A percentile compares a stretch with the other conserved stretches of the same genome.
Evolutionary conservation across 2,888 invertebrate genomes (phyloP).

Genomic region (Rhorus exstirpatorius): DNA sequence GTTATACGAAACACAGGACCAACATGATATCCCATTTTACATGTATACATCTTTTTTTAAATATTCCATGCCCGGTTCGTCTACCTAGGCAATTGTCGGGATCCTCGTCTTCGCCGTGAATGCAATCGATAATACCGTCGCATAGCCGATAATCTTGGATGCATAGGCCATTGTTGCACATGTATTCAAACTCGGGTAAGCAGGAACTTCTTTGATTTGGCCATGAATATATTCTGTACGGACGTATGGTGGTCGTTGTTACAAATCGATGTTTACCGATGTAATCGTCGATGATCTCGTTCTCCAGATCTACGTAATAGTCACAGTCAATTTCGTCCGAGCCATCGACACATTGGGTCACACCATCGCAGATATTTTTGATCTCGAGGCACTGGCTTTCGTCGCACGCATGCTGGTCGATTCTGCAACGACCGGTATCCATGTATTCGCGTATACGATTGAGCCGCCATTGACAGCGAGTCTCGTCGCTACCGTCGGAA

Average conservation of each 20-base stretch:
- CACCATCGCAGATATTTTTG: slow-evolving; percentile 84
- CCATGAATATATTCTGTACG: neutral
- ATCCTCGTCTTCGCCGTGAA: slow-evolving; percentile 88
- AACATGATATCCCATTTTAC: slow-evolving; percentile 47
- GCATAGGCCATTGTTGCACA: slow-evolving; percentile 87
- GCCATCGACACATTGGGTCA: slow-evolving; percentile 86
- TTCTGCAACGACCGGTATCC: slow-evolving; percentile 55
- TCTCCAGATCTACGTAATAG: slow-evolving; percentile 58
- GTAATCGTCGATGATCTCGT: slow-evolving; percentile 44
- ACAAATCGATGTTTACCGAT: neutral
- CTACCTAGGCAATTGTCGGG: slow-evolving; percentile 73
- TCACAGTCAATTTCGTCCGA: slow-evolving; percentile 88
- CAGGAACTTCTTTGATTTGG: slow-evolving; percentile 36
- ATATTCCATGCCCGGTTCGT: slow-evolving; percentile 61
- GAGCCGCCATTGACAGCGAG: neutral
- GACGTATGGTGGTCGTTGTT: neutral
- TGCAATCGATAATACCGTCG: slow-evolving; percentile 88
- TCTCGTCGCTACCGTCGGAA: slow-evolving; percentile 46
- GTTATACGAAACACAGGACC: slow-evolving; percentile 50
- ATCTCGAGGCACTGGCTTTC: slow-evolving; percentile 77
- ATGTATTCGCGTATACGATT: neutral
- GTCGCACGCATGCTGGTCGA: slow-evolving; percentile 74
- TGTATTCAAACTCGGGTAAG: slow-evolving; percentile 57
- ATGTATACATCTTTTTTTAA: slow-evolving; percentile 13
- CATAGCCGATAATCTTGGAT: slow-evolving; percentile 87